Base-by-base conservation (phyloP, 2,113 vertebrate genomes). In the Myocastor coypus region DNA sequence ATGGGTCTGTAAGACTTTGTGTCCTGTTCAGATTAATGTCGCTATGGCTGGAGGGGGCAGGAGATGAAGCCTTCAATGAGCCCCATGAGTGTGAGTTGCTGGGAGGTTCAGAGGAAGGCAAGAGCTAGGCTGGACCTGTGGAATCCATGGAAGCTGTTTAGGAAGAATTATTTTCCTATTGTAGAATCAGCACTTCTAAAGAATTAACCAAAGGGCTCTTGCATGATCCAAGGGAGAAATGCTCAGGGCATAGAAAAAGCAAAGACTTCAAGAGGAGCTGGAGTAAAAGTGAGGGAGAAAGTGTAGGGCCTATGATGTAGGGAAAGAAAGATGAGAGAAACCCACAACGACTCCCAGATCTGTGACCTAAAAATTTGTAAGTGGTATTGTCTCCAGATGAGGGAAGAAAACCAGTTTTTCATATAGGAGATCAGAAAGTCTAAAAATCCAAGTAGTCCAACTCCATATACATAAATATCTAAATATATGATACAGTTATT, bases 281-380 rank as follows among this genome's bases (percentile, higher is more conserved):
- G 55, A 83, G 13, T 68, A 34, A 34, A 61, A n/a, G 8, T 46
- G 19, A 24, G 34, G 34, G 42, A 84, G 7, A 30, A 3, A 30
- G 46, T 69, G n/a, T 5, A 61, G 59, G n/a, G 32, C 34, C 57
- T 50, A 26, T 52, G 52, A 12, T 30, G 1, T 75, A 64, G 24
- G 66, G 69, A 34, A 5, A 63, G 55, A 52, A 61, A 28, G 42
- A 55, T 55, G 19, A 40, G 50, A 55, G 42, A 46, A 34, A 34
- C 57, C 37, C 34, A 17, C 16, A 87, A 28, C n/a, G 46, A 63
- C 63, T 96, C 50, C 20, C 28, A 52, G 13, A 11, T 50, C 73
- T 93, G 86, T 86, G 55, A 90, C 13, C 40, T 87, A 42, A 69
- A 78, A n/a, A 34, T 42, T 92, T 68, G 68, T 92, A 30, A 93